Percentiles rank a stretch among this genome's conserved stretches.
phyloP scores from a whole-genome alignment of 2,113 vertebrate species.

The Vidua macroura region DNA sequence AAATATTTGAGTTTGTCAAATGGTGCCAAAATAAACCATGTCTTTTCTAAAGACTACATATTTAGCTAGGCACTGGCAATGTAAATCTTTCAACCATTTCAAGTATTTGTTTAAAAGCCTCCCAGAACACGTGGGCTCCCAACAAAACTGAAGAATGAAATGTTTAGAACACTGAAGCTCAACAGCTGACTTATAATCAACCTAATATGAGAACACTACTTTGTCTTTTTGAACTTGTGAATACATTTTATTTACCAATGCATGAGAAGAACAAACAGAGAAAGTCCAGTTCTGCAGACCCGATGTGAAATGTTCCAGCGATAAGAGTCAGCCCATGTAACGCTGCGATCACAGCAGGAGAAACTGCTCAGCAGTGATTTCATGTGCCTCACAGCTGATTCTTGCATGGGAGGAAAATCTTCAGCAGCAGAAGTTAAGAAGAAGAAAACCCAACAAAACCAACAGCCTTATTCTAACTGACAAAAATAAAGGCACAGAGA shows the following conservation, averaged over 20 bases:
- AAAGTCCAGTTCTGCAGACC: constrained; percentile 35
- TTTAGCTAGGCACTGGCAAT: constrained; percentile 79
- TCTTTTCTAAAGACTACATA: constrained; percentile 82
- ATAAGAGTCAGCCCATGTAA: background rate
- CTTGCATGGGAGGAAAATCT: background rate
- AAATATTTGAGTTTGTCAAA: constrained; percentile 82
- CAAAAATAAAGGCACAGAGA: background rate
- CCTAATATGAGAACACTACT: constrained; percentile 53
- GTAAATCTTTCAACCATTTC: constrained; percentile 82
- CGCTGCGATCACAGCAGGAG: background rate
- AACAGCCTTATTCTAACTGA: background rate
- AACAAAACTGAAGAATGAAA: constrained; percentile 75
- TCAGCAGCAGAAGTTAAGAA: background rate
- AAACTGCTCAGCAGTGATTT: background rate
- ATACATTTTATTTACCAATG: constrained; percentile 49
- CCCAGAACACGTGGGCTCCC: constrained; percentile 72
- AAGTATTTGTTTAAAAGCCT: constrained; percentile 82
- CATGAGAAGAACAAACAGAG: constrained; percentile 47
- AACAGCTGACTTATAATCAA: constrained; percentile 67
- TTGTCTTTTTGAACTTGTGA: constrained; percentile 11
- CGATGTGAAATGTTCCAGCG: background rate
- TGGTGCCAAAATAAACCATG: constrained; percentile 82
- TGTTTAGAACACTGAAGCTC: constrained; percentile 66
- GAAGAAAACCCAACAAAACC: background rate
- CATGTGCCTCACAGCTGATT: background rate